phyloP scores from a whole-genome alignment of 2,888 invertebrate genomes.

The Sesia bembeciformis region DNA sequence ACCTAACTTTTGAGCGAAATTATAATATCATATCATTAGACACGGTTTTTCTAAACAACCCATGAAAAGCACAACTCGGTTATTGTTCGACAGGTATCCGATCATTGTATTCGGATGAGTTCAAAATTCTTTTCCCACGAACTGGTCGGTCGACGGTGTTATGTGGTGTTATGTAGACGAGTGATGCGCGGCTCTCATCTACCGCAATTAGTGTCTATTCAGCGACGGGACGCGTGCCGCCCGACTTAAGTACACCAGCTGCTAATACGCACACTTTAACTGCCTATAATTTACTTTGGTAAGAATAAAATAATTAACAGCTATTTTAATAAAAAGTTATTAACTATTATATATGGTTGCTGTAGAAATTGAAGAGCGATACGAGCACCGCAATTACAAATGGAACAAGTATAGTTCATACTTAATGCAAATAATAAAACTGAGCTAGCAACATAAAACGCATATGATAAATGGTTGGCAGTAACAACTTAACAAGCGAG shows the following conservation, averaged over 20 bases:
- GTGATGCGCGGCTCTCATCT: slow-evolving; percentile 36
- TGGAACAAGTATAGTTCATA: background rate
- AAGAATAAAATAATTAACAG: background rate
- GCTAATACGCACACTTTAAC: slow-evolving; percentile 16
- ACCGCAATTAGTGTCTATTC: slow-evolving; percentile 57
- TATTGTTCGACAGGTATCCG: slow-evolving; percentile 23
- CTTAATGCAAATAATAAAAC: slow-evolving; percentile 12
- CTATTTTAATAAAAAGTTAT: background rate
- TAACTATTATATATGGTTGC: background rate
- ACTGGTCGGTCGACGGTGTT: slow-evolving; percentile 25
- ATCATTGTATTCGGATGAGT: slow-evolving; percentile 14
- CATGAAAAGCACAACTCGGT: slow-evolving; percentile 22
- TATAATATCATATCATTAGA: slow-evolving; percentile 26
- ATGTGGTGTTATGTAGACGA: slow-evolving; percentile 21
- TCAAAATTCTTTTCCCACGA: slow-evolving; percentile 43
- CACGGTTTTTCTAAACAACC: slow-evolving; percentile 31
- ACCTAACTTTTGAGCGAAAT: slow-evolving; percentile 35
- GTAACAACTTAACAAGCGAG: slow-evolving; percentile 14
- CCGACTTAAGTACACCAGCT: slow-evolving; percentile 34
- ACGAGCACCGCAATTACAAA: background rate
- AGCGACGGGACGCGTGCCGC: slow-evolving; percentile 46
- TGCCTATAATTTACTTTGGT: background rate
- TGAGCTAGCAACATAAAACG: slow-evolving; percentile 5
- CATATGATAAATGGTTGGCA: slow-evolving; percentile 18
- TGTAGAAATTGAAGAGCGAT: background rate